Evolutionary conservation across 2,113 vertebrate genomes (phyloP).

Genomic region (Grammomys dolichurus): DNA sequence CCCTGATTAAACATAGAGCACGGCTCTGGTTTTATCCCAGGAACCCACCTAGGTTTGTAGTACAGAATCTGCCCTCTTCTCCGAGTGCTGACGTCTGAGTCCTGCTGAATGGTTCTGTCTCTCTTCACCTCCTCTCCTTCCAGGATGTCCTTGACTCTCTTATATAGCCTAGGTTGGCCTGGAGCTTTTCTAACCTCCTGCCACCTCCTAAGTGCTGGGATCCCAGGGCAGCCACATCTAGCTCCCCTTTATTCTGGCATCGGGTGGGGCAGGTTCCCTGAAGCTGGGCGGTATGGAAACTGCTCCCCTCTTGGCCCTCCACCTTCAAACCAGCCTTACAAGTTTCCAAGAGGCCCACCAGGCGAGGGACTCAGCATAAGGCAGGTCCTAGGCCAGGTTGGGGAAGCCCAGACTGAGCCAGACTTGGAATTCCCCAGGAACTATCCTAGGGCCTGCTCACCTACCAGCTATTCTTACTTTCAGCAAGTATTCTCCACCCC

Average conservation of each 20-base stretch:
- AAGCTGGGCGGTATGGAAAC: background rate
- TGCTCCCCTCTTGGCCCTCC: background rate
- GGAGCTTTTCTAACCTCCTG: background rate
- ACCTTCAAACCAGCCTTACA: slow-evolving; percentile 17
- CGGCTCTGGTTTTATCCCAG: background rate
- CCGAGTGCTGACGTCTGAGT: background rate
- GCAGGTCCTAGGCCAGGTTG: background rate
- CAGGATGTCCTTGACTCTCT: background rate
- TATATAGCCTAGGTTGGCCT: background rate
- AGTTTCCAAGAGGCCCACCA: slow-evolving; percentile 24
- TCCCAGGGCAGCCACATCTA: background rate
- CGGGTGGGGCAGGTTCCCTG: background rate
- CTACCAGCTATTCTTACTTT: background rate
- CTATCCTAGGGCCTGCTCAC: background rate
- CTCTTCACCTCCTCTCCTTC: background rate
- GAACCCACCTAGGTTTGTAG: slow-evolving; percentile 5
- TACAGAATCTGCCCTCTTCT: background rate
- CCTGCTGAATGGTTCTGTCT: background rate
- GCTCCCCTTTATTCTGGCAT: slow-evolving; percentile 57
- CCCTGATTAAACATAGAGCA: background rate
- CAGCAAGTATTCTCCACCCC: no score
- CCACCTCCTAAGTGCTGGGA: background rate
- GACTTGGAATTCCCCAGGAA: slow-evolving; percentile 18
- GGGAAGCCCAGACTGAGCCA: slow-evolving; percentile 35
- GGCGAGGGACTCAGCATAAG: background rate